Base-by-base conservation (phyloP, 2,113 vertebrate species). In the Hypocryptadius cinnamomeus region DNA sequence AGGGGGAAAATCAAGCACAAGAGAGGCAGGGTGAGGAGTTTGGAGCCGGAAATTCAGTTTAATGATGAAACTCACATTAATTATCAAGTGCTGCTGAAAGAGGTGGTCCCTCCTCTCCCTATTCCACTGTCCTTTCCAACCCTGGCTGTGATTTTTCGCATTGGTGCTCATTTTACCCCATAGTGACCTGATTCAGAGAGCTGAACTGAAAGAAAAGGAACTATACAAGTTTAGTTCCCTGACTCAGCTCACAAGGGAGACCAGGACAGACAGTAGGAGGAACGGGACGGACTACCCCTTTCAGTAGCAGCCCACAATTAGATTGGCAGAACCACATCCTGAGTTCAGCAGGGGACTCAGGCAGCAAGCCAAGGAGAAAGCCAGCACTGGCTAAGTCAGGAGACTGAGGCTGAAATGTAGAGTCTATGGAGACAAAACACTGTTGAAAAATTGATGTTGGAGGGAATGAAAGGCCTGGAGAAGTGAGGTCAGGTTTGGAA, bases 291-390 rank as follows among this genome's bases (percentile, higher is more conserved):
- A 90, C 82, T 84, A 80, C 39, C 69, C 76, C 79, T 95, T 95
- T 91, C 92, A 90, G 87, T 66, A 91, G 90, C 90, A 91, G 92
- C 92, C 92, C 93, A 83, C 95, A 96, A 92, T 88, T 73, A 83
- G 90, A 93, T 63, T 88, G 93, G 93, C 96, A 96, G 90, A 94
- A 88, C 88, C 92, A 92, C 93, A 96, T 93, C 93, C 94, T 90
- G 96, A 95, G 93, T 87, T 95, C 93, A 95, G 85, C 87, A 84
- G 85, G 88, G 90, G 76, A 96, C 92, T 92, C 28, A 0, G 96
- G 95, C 95, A 95, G 69, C 44, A 78, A 84, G 92, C 95, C 95
- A 94, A 90, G 83, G 45, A 96, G 77, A 93, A 90, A 94, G 70
- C 47, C 92, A 93, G 83, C 69, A 60, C 53, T 84, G 90, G 86